phyloP scores from a whole-genome alignment of 2,888 invertebrate species.

The Zele albiditarsus region DNA sequence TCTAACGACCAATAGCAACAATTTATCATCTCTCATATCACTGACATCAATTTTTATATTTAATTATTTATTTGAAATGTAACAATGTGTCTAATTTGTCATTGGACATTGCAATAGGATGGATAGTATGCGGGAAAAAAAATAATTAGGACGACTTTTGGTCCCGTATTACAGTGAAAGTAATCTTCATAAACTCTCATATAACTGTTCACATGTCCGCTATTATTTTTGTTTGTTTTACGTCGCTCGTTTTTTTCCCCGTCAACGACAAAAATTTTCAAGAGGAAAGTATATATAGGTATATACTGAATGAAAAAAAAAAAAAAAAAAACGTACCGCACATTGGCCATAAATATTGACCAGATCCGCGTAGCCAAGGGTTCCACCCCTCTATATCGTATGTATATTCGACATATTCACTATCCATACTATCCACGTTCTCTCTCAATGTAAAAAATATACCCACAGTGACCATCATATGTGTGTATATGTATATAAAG shows the following conservation, averaged over 20 bases:
- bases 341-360: slow-evolving; percentile 51
- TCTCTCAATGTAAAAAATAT: slow-evolving; percentile 10
- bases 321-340: slow-evolving; percentile 43
- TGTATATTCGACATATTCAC: slow-evolving; percentile 18
- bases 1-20: too few species aligned
- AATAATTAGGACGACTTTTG: background rate
- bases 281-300: slow-evolving; percentile 42
- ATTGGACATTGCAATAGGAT: background rate
- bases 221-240: background rate
- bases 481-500: background rate
- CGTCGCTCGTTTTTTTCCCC: background rate
- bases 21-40: too few species aligned
- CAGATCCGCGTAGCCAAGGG: slow-evolving; percentile 40
- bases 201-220: background rate
- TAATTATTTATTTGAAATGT: too few species aligned
- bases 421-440: background rate
- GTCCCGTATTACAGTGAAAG: background rate
- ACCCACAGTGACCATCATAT: slow-evolving; percentile 5
- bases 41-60: too few species aligned
- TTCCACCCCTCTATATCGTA: slow-evolving; percentile 10
- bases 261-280: slow-evolving; percentile 32
- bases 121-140: background rate
- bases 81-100: background rate
- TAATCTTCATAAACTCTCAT: background rate
- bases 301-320: slow-evolving; percentile 33